phyloP scores from a whole-genome alignment of 2,888 invertebrate species.

The Biston stratarius region DNA sequence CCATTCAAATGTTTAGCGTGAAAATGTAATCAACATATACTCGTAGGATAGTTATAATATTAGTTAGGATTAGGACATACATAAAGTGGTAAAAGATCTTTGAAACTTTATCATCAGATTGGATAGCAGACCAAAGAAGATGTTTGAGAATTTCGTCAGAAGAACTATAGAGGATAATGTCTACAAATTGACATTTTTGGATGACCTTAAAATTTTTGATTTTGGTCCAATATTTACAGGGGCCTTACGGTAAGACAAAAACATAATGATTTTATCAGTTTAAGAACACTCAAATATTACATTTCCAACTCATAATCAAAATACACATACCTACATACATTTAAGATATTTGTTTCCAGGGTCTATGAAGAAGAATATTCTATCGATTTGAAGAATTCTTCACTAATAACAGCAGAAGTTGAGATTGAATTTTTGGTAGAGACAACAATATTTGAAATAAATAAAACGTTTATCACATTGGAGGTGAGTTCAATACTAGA shows the following conservation, averaged over 20 bases:
- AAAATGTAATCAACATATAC: neutral
- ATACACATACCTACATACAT: no score
- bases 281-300: neutral
- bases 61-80: no score
- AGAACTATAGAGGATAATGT: conserved; percentile 70
- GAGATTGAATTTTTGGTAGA: conserved; percentile 76
- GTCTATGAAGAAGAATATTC: conserved; percentile 77
- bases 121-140: conserved; percentile 80
- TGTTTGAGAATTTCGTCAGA: conserved; percentile 77
- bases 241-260: conserved; percentile 56
- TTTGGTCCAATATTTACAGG: conserved; percentile 81
- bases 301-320: neutral
- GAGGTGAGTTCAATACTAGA: conserved; percentile 58
- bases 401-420: conserved; percentile 80
- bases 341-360: conserved; percentile 56
- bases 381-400: conserved; percentile 84
- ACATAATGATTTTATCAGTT: neutral
- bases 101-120: conserved; percentile 59
- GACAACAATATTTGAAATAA: conserved; percentile 75
- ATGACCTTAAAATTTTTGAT: conserved; percentile 76
- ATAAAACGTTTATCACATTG: conserved; percentile 67
- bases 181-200: conserved; percentile 76
- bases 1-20: neutral
- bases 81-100: no score
- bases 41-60: no score